Conservation (phyloP, 2,888 invertebrate species). For the Petrolisthes cinctipes region DNA sequence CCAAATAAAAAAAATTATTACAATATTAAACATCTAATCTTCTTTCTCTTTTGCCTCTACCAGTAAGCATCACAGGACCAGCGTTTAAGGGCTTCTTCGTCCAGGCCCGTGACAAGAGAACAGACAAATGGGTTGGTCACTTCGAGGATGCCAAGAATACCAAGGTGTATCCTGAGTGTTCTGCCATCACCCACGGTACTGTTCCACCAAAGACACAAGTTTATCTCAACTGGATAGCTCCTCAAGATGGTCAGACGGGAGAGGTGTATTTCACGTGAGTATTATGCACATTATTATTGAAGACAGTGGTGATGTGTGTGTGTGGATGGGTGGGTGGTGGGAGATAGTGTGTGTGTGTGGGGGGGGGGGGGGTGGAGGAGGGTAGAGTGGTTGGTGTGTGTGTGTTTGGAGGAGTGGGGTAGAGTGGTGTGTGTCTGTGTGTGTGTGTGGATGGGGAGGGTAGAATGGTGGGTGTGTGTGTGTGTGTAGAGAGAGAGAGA, state of each 20-base stretch:
- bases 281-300: too few relatives aligned
- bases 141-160: constrained; percentile 82
- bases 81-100: constrained; percentile 87
- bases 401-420: too few relatives aligned
- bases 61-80: constrained; percentile 75
- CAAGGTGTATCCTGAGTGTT: constrained; percentile 82
- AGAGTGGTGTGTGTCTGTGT: too few relatives aligned
- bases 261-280: constrained; percentile 77
- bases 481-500: neutral
- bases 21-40: neutral
- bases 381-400: too few relatives aligned
- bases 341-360: too few relatives aligned
- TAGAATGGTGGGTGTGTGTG: too few relatives aligned
- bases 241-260: constrained; percentile 75
- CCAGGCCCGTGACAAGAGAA: constrained; percentile 81
- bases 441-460: too few relatives aligned
- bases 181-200: constrained; percentile 84
- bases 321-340: too few relatives aligned
- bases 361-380: too few relatives aligned
- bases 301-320: too few relatives aligned
- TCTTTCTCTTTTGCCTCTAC: constrained; percentile 54
- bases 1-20: neutral
- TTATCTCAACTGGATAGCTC: constrained; percentile 82
- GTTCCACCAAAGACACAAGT: constrained; percentile 81
- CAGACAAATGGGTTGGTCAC: constrained; percentile 81